Evolutionary conservation across 2,113 vertebrate genomes (phyloP).

Genomic region (Catagonus wagneri): DNA sequence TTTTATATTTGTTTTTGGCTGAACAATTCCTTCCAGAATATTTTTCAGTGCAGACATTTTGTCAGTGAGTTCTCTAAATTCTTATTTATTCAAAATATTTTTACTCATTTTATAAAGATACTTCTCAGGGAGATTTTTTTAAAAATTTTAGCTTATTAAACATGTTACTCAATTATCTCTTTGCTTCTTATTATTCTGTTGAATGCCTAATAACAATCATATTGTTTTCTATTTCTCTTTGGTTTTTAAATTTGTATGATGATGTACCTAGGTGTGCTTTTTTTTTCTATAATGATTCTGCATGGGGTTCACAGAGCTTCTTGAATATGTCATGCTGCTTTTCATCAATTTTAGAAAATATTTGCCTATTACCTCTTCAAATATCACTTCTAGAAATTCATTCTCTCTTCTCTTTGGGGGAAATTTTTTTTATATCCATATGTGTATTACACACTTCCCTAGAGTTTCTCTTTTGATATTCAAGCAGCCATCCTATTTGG

Average conservation of each 20-base stretch:
- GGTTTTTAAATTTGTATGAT: not conserved
- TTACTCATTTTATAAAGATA: not conserved
- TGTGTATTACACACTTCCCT: not conserved
- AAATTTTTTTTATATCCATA: not conserved
- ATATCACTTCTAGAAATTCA: not conserved
- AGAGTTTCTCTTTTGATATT: not conserved
- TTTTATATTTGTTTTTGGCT: not conserved
- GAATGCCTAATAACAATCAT: not conserved
- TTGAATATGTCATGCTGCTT: not conserved
- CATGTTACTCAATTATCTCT: no score
- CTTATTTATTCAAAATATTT: not conserved
- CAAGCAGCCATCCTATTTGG: no score
- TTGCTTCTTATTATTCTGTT: not conserved
- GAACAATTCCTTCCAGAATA: not conserved
- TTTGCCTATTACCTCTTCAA: not conserved
- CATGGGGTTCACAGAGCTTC: not conserved
- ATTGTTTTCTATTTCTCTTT: not conserved
- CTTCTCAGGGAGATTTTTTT: not conserved
- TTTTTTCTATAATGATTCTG: not conserved
- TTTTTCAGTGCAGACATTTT: not conserved
- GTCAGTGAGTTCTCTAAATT: not conserved
- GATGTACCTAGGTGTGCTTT: not conserved
- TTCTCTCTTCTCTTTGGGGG: not conserved
- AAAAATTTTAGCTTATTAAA: not conserved
- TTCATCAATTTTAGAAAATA: not conserved